Evolutionary conservation across 1,140 invertebrate genomes (phyloP), one percentile per base, ranked within the genome.

Genomic region (Elymnias hypermnestra): DNA sequence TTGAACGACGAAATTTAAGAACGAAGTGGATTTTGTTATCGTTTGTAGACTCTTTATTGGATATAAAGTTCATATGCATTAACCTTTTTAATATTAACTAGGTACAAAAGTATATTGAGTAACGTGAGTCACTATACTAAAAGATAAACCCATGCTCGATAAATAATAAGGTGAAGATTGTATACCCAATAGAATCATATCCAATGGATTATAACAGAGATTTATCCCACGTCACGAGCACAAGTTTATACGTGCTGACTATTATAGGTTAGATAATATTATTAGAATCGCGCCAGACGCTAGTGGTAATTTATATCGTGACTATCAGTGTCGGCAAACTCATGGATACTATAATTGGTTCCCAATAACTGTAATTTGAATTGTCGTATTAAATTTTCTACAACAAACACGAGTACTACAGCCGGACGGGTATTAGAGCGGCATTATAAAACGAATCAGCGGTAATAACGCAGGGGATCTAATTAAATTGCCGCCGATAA

Each of bases 401-500:
- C 38, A 67, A 63, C 66, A 66, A 73, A 72, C 58, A 63, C 46
- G 45, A 63, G 62, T 53, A 58, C 48, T 52, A 52, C 53, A 59
- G 60, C 47, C 44, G 64, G 65, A 55, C 57, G 58, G 57, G 64
- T 73, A 76, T 81, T 79, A 76, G 63, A 69, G 58, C 63, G 63
- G 67, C 65, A 79, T 82, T 83, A 77, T 74, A 72, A 77, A 83
- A 77, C 69, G 75, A 82, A 82, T 84, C 81, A 81, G 77, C 72
- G 71, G 74, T 78, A 76, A 81, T 82, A 82, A 71, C 63, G 76
- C 59, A 72, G 67, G 74, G 75, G 74, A 72, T 83, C 74, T 81
- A 84, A 84, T 84, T 84, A 84, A 84, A 84, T 84, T 81, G 81
- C 75, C 70, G 72, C 75, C 73, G 70, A 75, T 83, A 81, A 84